These are phyloP conservation scores for Coilia nasus DNA, from an alignment of 2,797 vertebrate genomes.

Conservation along the genomic window DNA sequence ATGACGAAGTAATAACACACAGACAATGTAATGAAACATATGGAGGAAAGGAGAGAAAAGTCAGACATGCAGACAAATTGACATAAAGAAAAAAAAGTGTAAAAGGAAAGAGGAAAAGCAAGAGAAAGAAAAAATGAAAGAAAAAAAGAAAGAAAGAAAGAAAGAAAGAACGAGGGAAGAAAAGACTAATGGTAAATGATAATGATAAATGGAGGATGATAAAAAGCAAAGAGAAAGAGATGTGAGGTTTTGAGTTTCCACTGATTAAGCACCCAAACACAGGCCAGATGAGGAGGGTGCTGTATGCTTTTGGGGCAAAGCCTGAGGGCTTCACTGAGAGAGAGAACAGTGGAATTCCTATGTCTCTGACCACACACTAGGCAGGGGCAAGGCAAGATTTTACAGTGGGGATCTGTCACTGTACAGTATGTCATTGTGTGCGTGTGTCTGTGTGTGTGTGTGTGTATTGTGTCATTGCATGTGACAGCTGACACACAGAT, in stretches of 20 bases:
- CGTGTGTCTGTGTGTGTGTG: conserved; percentile 23
- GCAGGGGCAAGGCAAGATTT: background rate
- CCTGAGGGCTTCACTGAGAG: background rate
- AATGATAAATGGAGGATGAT: background rate
- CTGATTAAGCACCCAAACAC: background rate
- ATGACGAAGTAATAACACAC: background rate
- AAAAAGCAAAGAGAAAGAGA: background rate
- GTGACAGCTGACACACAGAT: conserved; percentile 21
- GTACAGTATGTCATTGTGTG: no score
- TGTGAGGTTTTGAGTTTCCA: background rate
- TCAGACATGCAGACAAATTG: background rate
- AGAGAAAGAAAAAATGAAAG: background rate
- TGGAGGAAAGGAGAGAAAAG: background rate
- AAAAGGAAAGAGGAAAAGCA: background rate
- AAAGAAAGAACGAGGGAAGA: background rate
- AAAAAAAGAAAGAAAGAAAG: background rate
- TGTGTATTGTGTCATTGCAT: conserved; percentile 20
- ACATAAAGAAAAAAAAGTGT: background rate
- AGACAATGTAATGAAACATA: conserved; percentile 4
- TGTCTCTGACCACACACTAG: conserved; percentile 16
- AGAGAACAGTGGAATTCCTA: background rate
- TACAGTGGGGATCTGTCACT: background rate
- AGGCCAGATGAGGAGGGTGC: background rate
- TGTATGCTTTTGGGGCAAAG: background rate
- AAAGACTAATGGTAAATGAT: no score